A percentile compares a stretch with the other conserved stretches of the same genome.
These are phyloP conservation scores for Porites lutea DNA, from an alignment of 64 coral and sea anemone genomes.

Conservation along the genomic window DNA sequence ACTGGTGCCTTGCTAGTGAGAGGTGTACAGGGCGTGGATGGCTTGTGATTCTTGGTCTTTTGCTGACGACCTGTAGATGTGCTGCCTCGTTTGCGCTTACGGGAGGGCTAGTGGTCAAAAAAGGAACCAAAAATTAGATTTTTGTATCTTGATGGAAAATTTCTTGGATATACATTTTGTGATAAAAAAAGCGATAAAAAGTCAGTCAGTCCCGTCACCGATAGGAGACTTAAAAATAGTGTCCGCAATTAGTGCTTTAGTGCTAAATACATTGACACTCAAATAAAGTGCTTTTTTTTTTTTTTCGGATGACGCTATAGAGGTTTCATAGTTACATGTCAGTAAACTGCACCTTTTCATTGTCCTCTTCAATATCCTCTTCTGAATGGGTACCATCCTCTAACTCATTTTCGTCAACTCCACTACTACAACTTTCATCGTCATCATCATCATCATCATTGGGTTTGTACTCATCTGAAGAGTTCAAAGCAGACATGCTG, in stretches of 20 bases:
- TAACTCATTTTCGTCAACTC: constrained; percentile 74
- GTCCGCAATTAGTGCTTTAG: too few relatives aligned
- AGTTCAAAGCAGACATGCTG: not conserved
- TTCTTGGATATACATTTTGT: too few relatives aligned
- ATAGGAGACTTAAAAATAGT: too few relatives aligned
- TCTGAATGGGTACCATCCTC: constrained; percentile 46
- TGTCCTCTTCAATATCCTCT: constrained; percentile 65
- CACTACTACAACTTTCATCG: constrained; percentile 89
- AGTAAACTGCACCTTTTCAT: constrained; percentile 21
- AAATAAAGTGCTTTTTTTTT: too few relatives aligned
- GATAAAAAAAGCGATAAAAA: too few relatives aligned
- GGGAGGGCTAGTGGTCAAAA: not conserved
- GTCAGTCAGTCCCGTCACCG: too few relatives aligned
- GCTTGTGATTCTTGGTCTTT: constrained; percentile 1
- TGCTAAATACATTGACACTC: too few relatives aligned
- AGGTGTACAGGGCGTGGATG: constrained; percentile 16
- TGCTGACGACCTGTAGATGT: constrained; percentile 46
- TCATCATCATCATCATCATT: constrained; percentile 36
- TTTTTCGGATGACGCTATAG: too few relatives aligned
- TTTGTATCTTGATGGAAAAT: too few relatives aligned
- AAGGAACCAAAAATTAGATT: not conserved
- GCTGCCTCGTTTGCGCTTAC: constrained; percentile 63
- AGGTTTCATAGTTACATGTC: too few relatives aligned
- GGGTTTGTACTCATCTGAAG: constrained; percentile 88
- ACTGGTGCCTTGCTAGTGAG: not conserved